Percentiles rank a stretch among this genome's conserved stretches.
Conservation (phyloP, 2,888 invertebrate species). For the Zonitis immaculata region DNA sequence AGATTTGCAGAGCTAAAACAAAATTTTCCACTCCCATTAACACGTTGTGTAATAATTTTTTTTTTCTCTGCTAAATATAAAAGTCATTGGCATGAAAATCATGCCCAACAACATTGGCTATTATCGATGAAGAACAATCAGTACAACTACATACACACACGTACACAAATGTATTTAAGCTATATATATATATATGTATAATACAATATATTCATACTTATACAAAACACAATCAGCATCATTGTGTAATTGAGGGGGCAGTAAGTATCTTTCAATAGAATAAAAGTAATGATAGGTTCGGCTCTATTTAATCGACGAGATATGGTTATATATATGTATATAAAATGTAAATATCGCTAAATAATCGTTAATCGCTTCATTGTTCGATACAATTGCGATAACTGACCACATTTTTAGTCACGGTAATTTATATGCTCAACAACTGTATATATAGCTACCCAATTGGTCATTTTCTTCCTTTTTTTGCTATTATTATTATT, state of each 20-base stretch:
- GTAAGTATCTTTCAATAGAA: conserved; percentile 5
- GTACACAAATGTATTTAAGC: no score
- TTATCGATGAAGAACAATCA: neutral
- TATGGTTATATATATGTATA: conserved; percentile 14
- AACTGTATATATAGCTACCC: conserved; percentile 23
- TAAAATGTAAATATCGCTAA: conserved; percentile 20
- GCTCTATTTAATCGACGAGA: conserved; percentile 10
- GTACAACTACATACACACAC: neutral
- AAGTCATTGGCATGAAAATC: conserved; percentile 1
- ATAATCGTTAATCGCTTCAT: conserved; percentile 28
- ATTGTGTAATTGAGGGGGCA: conserved; percentile 1
- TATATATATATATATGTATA: no score
- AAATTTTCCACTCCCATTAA: no score
- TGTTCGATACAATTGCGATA: conserved; percentile 32
- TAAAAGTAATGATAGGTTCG: conserved; percentile 16
- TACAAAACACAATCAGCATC: neutral
- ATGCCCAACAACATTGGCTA: neutral
- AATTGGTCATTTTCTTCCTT: conserved; percentile 1
- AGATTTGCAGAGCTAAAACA: no score
- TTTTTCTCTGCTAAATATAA: neutral
- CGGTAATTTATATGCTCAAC: conserved; percentile 35
- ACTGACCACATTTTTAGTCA: conserved; percentile 38
- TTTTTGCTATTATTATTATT: neutral
- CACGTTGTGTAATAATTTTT: no score
- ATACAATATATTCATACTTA: neutral